Evolutionary conservation across 2,888 invertebrate species (phyloP).

Genomic region (Megamerina dolium): DNA sequence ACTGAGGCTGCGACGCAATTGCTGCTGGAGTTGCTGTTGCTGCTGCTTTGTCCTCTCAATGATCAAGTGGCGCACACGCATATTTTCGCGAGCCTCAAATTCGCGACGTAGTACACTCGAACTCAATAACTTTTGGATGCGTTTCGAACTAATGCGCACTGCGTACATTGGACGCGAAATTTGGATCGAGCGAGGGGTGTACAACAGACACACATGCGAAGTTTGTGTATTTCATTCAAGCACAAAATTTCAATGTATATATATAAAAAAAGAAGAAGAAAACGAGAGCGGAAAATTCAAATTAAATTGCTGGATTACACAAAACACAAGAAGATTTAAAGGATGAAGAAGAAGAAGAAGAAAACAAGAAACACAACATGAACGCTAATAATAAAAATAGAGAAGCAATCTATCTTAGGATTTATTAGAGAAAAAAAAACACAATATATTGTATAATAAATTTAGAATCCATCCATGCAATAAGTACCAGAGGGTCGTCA

Average conservation of each 20-base stretch:
- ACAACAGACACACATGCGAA: constrained; percentile 4
- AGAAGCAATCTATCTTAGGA: no score
- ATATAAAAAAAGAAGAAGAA: constrained; percentile 35
- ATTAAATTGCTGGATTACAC: constrained; percentile 44
- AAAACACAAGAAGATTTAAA: constrained; percentile 9
- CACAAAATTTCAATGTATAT: constrained; percentile 23
- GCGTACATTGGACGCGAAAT: constrained; percentile 29
- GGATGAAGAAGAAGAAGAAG: no score
- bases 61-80: constrained; percentile 8
- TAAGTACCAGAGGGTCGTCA: no score
- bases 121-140: constrained; percentile 36
- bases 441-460: no score
- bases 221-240: no score
- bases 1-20: constrained; percentile 4
- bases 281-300: constrained; percentile 27
- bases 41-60: neutral
- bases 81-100: constrained; percentile 26
- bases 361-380: constrained; percentile 6
- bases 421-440: no score
- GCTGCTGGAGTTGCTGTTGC: neutral
- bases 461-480: no score
- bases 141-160: constrained; percentile 46
- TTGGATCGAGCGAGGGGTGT: neutral
- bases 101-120: constrained; percentile 36
- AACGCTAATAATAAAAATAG: constrained; percentile 6